phyloP scores from a whole-genome alignment of 2,888 invertebrate genomes.

The Seira musarum region DNA sequence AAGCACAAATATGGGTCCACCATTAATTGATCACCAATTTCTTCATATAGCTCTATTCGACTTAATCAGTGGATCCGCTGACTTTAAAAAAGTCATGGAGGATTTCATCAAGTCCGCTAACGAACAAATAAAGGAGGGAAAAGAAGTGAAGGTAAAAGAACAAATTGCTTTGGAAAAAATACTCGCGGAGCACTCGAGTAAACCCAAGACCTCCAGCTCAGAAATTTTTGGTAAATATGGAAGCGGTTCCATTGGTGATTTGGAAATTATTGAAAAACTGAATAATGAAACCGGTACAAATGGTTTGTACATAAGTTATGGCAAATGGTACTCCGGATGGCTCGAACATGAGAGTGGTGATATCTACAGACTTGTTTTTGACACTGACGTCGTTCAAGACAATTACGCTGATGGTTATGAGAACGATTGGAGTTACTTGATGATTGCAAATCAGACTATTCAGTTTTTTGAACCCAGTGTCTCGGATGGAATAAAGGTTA shows the following conservation, averaged over 20 bases:
- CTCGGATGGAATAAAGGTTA: too few relatives aligned
- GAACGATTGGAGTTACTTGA: neutral
- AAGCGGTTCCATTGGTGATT: neutral
- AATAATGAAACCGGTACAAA: neutral
- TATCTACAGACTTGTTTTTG: neutral
- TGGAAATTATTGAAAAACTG: neutral
- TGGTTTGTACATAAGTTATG: slow-evolving; percentile 8
- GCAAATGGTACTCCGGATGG: slow-evolving; percentile 31
- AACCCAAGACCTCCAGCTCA: neutral
- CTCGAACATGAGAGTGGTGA: neutral
- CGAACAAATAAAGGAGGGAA: neutral
- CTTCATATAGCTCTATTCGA: slow-evolving; percentile 33
- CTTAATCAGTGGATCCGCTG: slow-evolving; percentile 11
- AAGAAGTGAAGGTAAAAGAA: neutral
- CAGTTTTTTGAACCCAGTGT: neutral
- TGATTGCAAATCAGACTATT: slow-evolving; percentile 13
- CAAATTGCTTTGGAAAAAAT: neutral
- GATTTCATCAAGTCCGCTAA: neutral
- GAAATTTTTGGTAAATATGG: neutral
- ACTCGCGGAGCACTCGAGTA: neutral
- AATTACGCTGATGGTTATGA: slow-evolving; percentile 1
- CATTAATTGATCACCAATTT: neutral
- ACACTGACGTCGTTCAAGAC: slow-evolving; percentile 29
- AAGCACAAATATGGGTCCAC: slow-evolving; percentile 16
- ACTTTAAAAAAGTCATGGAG: neutral